phyloP scores from a whole-genome alignment of 2,113 vertebrate genomes.

The Bubo bubo region DNA sequence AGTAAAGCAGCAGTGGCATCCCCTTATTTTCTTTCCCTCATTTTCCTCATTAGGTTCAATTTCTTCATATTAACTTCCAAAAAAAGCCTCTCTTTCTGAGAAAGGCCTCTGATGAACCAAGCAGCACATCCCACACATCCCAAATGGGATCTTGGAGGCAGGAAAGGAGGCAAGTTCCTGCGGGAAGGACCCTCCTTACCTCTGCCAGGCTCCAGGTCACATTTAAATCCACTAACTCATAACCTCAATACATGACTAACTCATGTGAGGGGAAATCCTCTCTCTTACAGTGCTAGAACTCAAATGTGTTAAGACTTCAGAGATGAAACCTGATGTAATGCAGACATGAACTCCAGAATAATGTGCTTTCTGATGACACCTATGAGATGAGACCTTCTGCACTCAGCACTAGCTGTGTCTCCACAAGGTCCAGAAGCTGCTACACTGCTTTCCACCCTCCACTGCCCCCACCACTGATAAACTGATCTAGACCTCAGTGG shows the following conservation, averaged over 20 bases:
- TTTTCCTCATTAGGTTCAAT: background rate
- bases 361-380: rapidly evolving
- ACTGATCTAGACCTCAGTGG: background rate
- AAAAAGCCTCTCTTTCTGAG: background rate
- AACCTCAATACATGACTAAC: background rate
- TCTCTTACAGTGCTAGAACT: background rate
- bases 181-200: background rate
- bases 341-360: background rate
- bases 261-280: background rate
- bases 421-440: background rate
- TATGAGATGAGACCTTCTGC: background rate
- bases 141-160: background rate
- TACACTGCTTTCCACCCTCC: background rate
- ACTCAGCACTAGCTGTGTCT: background rate
- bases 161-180: background rate
- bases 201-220: background rate
- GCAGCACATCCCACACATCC: background rate
- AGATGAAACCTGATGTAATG: background rate
- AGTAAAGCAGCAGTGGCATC: background rate
- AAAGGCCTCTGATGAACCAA: background rate
- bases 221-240: background rate
- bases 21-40: background rate
- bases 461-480: background rate
- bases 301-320: background rate
- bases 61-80: background rate